These are phyloP conservation scores for Paedocypris micromegethes DNA, from an alignment of 2,797 vertebrate species.

Conservation along the genomic window DNA sequence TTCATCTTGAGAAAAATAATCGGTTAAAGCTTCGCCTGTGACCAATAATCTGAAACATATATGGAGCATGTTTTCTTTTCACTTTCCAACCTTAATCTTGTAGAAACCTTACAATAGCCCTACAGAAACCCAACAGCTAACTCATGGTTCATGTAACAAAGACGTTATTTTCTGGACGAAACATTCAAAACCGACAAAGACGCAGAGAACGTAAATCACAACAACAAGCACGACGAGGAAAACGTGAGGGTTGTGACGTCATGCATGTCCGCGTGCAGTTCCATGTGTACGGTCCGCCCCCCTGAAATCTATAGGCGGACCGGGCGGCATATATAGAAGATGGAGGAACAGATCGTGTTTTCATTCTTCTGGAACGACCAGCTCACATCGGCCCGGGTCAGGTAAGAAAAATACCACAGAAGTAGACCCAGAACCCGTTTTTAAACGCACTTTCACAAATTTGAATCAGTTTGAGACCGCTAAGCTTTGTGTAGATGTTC, in stretches of 20 bases:
- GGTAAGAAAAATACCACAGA: conserved; percentile 19
- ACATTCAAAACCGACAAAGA: background rate
- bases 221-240: background rate
- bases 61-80: no score
- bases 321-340: conserved; percentile 51
- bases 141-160: no score
- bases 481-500: no score
- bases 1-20: no score
- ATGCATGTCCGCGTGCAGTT: background rate
- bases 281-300: conserved; percentile 50
- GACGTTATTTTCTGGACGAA: no score
- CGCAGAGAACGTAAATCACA: background rate
- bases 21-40: no score
- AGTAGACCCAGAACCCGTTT: background rate
- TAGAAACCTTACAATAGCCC: no score
- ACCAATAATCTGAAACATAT: no score
- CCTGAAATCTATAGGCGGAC: conserved; percentile 38
- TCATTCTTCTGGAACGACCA: background rate
- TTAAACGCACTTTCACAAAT: background rate
- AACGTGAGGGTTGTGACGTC: background rate
- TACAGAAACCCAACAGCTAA: no score
- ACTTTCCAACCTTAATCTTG: no score
- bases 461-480: no score
- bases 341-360: conserved; percentile 33
- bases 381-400: background rate